Evolutionary conservation across 2,113 vertebrate genomes (phyloP).

Genomic region (Echinops telfairi): DNA sequence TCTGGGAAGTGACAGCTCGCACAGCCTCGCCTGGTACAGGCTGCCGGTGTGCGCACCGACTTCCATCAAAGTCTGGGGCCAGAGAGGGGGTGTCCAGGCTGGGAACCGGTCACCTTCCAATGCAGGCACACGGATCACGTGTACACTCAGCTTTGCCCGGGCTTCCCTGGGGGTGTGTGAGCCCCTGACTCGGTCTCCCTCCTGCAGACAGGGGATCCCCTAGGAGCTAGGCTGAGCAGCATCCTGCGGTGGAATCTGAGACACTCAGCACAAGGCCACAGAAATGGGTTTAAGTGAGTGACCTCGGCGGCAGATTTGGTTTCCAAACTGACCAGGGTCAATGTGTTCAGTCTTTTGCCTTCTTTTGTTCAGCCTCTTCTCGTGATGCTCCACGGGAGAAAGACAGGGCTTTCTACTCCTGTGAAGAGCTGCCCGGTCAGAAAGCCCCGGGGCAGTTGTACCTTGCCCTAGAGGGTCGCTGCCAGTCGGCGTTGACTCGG

Average conservation of each 20-base stretch:
- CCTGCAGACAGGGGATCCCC: background rate
- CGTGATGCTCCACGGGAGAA: background rate
- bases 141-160: background rate
- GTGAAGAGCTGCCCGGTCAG: background rate
- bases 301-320: background rate
- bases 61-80: conserved; percentile 21
- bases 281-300: background rate
- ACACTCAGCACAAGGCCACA: background rate
- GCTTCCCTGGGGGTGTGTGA: background rate
- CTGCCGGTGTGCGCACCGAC: background rate
- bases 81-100: background rate
- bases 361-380: no score
- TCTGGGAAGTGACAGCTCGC: conserved; percentile 22
- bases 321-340: background rate
- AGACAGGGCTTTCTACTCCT: background rate
- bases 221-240: background rate
- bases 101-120: conserved; percentile 61
- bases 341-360: no score
- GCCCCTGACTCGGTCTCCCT: background rate
- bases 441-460: background rate
- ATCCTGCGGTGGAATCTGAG: background rate
- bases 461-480: background rate
- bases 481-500: background rate
- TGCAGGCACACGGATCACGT: background rate
- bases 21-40: background rate